Percentiles rank a stretch among this genome's conserved stretches.
Evolutionary conservation across 1,140 invertebrate genomes (phyloP).

Genomic region (Bombus consobrinus): DNA sequence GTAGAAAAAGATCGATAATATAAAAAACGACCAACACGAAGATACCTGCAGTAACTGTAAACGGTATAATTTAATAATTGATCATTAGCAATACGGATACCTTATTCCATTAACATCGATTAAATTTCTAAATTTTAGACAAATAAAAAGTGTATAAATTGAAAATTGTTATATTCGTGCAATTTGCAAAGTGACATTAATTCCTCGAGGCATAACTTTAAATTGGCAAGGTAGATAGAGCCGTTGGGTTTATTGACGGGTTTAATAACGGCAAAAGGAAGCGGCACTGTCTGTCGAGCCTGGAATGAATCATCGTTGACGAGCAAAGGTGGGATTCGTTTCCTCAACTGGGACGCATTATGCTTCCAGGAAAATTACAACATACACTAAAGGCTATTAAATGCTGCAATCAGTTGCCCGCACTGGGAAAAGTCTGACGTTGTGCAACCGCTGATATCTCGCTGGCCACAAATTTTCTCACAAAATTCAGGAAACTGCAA

Average conservation of each 20-base stretch:
- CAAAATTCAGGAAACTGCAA: not conserved
- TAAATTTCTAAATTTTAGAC: not conserved
- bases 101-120: not conserved
- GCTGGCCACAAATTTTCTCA: slow-evolving; percentile 1
- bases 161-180: not conserved
- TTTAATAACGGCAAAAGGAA: slow-evolving; percentile 32
- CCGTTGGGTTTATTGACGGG: slow-evolving; percentile 9
- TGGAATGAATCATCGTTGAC: slow-evolving; percentile 57
- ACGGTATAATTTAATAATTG: too few relatives aligned
- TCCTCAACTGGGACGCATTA: slow-evolving; percentile 54
- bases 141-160: not conserved
- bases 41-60: too few relatives aligned
- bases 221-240: not conserved
- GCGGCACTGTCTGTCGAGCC: slow-evolving; percentile 37
- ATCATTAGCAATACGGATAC: too few relatives aligned
- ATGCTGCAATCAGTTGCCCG: slow-evolving; percentile 43
- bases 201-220: not conserved
- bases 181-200: not conserved
- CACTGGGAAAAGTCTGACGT: slow-evolving; percentile 40
- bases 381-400: slow-evolving; percentile 48
- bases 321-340: slow-evolving; percentile 58
- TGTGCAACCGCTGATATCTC: slow-evolving; percentile 31
- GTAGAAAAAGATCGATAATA: too few relatives aligned
- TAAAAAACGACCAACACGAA: too few relatives aligned
- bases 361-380: slow-evolving; percentile 57